Base-by-base conservation (phyloP, 2,888 invertebrate species). In the Pachliopta kotzebuea region DNA sequence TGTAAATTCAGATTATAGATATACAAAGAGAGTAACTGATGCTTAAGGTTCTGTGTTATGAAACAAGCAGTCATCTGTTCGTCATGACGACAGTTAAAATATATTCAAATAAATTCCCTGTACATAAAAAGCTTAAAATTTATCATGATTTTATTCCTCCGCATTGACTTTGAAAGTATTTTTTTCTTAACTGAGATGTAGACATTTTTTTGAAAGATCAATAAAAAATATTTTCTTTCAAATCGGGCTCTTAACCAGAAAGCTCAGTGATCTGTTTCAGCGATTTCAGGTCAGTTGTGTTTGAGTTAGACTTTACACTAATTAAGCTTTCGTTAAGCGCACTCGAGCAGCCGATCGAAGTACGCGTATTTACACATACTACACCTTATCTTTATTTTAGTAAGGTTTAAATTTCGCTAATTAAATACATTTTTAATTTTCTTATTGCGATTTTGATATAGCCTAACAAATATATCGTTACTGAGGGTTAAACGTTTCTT, bases 261-360 rank as follows among this genome's bases (percentile, higher is more conserved):
- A 54, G 54, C 54, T 54, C 54, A 26, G 54, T 26, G 54, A 54
- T 54, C 54, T 54, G 54, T 54, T 54, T 26, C 54, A 54, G 18
- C 21, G 54, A 54, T 54, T 54, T 54, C 54, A 54, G 54, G 54
- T 54, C 54, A 54, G 54, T 54, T 21, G 24, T 21, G 18, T 54
- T 54, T n/a, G 26, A 54, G 24, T 54, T 54, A 54, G 54, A 54
- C 54, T 54, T 54, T 54, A 26, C 54, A 54, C 54, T 54, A 54
- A 54, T 54, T 54, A 54, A 54, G 54, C 54, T 26, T 26, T 54
- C 26, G 54, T 54, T 26, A 52, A 18, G 54, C 23, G 8, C 54
- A 8, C 54, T 54, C 24, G 54, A 26, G 18, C 17, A 26, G 54
- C 11, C 24, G 26, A 54, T 24, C 26, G 26, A 54, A 54, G 23